A percentile compares a stretch with the other conserved stretches of the same genome.
These are phyloP conservation scores for Conus ventricosus DNA, from an alignment of 1,140 invertebrate genomes.

Conservation along the genomic window DNA sequence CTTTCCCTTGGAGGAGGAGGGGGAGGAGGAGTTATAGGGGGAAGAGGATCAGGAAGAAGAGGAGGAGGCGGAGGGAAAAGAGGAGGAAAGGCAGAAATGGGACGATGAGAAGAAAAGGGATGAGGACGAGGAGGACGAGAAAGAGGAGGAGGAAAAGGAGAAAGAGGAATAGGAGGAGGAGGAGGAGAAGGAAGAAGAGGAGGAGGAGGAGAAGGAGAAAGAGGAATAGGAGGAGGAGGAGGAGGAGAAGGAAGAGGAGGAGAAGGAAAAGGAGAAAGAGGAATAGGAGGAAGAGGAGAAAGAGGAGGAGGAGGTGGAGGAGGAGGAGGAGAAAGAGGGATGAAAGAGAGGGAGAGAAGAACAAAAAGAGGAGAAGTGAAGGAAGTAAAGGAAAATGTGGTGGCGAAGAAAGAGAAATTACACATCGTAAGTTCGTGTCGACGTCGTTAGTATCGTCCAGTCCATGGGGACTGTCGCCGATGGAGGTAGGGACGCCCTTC, in stretches of 20 bases:
- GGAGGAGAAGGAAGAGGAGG: background rate
- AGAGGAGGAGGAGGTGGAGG: background rate
- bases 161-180: background rate
- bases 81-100: background rate
- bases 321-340: background rate
- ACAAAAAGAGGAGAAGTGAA: background rate
- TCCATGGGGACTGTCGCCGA: too few species aligned
- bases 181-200: background rate
- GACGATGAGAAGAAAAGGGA: background rate
- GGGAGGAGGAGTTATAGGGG: background rate
- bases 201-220: background rate
- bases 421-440: too few species aligned
- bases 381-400: background rate
- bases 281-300: background rate
- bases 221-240: background rate
- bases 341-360: background rate
- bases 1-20: background rate
- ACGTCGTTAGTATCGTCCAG: too few species aligned
- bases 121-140: slow-evolving; percentile 6
- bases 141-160: background rate
- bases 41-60: background rate
- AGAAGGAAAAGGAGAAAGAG: slow-evolving; percentile 1
- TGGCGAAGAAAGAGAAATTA: background rate
- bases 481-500: too few species aligned
- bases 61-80: background rate